These are phyloP conservation scores for Arge pagana DNA, from an alignment of 2,888 invertebrate species.

Conservation along the genomic window DNA sequence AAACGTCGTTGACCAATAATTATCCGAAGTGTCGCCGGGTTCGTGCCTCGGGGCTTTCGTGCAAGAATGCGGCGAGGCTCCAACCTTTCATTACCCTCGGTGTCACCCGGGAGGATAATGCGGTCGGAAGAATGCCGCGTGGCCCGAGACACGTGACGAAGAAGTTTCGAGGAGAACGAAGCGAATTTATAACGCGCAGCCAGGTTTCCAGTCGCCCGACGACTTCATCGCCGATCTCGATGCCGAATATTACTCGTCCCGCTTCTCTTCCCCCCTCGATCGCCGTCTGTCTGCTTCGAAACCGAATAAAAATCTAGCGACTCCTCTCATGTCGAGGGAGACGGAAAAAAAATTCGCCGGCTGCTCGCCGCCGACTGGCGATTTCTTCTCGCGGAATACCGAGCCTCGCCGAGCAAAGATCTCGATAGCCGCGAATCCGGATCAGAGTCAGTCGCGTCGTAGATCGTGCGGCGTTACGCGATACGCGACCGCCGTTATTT, in stretches of 20 bases:
- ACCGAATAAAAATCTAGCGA: no score
- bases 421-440: no score
- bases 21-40: conserved; percentile 56
- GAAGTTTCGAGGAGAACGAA: not conserved
- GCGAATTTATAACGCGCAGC: not conserved
- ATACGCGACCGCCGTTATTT: no score
- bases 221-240: not conserved
- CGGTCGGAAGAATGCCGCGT: conserved; percentile 43
- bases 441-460: no score
- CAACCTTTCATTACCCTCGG: conserved; percentile 47
- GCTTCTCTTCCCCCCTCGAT: conserved; percentile 1
- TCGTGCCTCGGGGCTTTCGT: conserved; percentile 49
- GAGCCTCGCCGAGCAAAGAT: no score
- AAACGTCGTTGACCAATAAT: conserved; percentile 42
- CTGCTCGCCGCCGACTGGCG: no score
- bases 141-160: conserved; percentile 1
- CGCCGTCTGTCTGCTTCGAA: conserved; percentile 9
- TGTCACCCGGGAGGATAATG: conserved; percentile 56
- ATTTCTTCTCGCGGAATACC: conserved; percentile 20
- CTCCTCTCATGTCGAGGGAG: no score
- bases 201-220: no score
- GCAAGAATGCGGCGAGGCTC: conserved; percentile 50
- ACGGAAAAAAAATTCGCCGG: no score
- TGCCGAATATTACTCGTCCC: not conserved
- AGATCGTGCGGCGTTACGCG: no score